phyloP scores from a whole-genome alignment of 2,797 vertebrate species.

The Notamacropus eugenii region DNA sequence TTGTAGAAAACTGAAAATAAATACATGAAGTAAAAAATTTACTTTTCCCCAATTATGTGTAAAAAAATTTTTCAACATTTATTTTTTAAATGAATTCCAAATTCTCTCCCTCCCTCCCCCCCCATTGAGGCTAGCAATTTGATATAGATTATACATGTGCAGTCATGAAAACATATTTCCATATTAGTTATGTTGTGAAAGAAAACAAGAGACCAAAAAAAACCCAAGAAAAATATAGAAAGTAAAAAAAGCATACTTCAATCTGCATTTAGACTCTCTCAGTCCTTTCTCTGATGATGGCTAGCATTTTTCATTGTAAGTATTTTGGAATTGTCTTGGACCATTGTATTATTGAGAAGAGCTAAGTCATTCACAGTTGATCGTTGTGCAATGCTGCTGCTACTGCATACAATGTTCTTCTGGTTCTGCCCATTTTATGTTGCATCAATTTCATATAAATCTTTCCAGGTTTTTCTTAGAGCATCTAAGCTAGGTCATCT shows the following conservation, averaged over 20 bases:
- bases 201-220: neutral
- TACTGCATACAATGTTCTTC: neutral
- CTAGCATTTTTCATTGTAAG: neutral
- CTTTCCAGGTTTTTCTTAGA: neutral
- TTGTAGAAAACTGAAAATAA: too few species aligned
- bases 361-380: neutral
- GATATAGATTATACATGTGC: neutral
- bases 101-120: neutral
- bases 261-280: neutral
- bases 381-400: neutral
- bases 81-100: neutral
- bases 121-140: neutral
- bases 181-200: neutral
- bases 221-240: neutral
- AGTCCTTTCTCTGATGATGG: neutral
- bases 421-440: neutral
- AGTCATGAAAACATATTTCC: neutral
- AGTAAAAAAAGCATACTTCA: neutral
- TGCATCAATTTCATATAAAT: neutral
- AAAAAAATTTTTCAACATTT: neutral
- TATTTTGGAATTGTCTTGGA: neutral
- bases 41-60: neutral
- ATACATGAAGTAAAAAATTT: neutral
- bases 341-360: neutral
- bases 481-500: neutral